Base-by-base conservation (phyloP, 2,888 invertebrate species). In the Hirtodrosophila trivittata region DNA sequence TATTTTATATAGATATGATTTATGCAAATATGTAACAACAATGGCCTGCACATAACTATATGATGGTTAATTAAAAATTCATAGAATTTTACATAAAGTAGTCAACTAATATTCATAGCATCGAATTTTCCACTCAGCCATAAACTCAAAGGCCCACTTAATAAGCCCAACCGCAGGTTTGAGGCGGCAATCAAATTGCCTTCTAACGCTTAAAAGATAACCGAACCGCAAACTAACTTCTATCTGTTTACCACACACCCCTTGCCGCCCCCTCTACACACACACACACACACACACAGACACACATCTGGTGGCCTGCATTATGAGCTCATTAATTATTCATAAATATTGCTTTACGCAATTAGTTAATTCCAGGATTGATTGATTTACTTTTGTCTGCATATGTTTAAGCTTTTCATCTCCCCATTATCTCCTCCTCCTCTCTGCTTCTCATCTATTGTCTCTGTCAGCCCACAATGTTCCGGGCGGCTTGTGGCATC, bases 311-410 rank as follows among this genome's bases (percentile, higher is more conserved):
- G n/a, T n/a, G n/a, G n/a, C n/a, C n/a, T n/a, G 64, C 77, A 83
- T 80, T 80, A 76, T 68, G 70, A 85, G 76, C 83, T 88, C 77
- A 88, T 88, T 88, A 88, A 85, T 86, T 87, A 87, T 88, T 85
- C 86, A 88, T 88, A 88, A 88, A 86, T 87, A 87, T 81, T 87
- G 78, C 81, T 81, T 75, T 85, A 77, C 75, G 78, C 86, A 87
- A 88, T 87, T 88, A 87, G 77, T 80, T 78, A 84, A 85, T 76
- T 78, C 77, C 67, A 74, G 77, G 77, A 78, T 75, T 87, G 87
- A 88, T 87, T 85, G 86, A 86, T 82, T 80, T 83, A 77, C 76
- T 77, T 75, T 75, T 72, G 69, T 73, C 65, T 72, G 63, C 56
- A 60, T 57, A 52, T 70, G 56, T 50, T 59, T 55, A 59, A 60